Evolutionary conservation across 2,888 invertebrate species (phyloP), one percentile per base, ranked within the genome.

Genomic region (Yponomeuta evonymella): DNA sequence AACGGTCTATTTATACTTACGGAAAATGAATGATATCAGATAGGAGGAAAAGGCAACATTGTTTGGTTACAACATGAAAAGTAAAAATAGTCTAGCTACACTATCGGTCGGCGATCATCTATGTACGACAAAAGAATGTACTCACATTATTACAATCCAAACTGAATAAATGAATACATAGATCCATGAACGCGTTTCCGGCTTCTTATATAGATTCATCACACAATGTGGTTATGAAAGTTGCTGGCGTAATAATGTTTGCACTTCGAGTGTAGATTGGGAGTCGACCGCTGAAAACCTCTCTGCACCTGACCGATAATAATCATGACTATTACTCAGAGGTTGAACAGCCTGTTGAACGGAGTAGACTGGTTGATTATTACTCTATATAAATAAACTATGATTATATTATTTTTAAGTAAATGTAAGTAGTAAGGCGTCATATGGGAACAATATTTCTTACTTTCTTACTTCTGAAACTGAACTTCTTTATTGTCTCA

Each of bases 141-240:
- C 67, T 23, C 23, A 67, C 15, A 15, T 48, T 15, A 67, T 67
- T 48, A 48, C 48, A 43, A 67, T 67, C 48, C 15, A 48, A 48
- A 48, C 15, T 48, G 67, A 67, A 48, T 36, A 65, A 48, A 48
- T 43, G 65, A 65, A 65, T 65, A 65, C 29, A 10, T 58, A 12
- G 51, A 58, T 58, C 15, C 15, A 15, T 58, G 51, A 12, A 15
- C 10, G 30, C 88, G 88, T 88, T 86, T 87, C 83, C 75, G 83
- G 81, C 77, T 74, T 75, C 71, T 76, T 72, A 75, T 77, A 79
- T 80, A 74, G 80, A 82, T 83, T 82, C 81, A 76, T 79, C 79
- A 78, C 79, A 83, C 82, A 78, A 79, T 78, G 78, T 76, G 72
- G 67, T 74, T 78, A 83, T 82, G n/a, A 78, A 79, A 78, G 78